phyloP scores from a whole-genome alignment of 2,888 invertebrate species.

The Phengaris alcon region DNA sequence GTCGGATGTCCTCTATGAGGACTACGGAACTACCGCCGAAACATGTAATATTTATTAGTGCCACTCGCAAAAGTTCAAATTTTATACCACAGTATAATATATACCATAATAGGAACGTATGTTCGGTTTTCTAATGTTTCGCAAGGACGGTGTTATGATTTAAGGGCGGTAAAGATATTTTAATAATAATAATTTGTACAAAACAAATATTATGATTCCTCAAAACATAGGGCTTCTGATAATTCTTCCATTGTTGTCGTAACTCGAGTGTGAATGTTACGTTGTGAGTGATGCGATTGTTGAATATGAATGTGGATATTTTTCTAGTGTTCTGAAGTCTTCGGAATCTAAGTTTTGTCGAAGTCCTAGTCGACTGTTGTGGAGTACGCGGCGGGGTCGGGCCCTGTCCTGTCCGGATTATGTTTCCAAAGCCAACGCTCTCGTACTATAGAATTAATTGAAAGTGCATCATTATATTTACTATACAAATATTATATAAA shows the following conservation, averaged over 20 bases:
- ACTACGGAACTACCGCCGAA: slow-evolving; percentile 21
- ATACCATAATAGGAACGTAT: slow-evolving; percentile 3
- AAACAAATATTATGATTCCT: slow-evolving; percentile 28
- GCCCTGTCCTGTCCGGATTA: neutral
- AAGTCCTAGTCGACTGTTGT: neutral
- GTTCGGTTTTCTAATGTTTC: slow-evolving; percentile 18
- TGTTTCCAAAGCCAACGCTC: slow-evolving; percentile 26
- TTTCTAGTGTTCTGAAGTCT: neutral
- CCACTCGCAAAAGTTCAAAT: slow-evolving; percentile 31
- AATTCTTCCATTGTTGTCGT: slow-evolving; percentile 71
- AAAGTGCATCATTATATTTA: slow-evolving; percentile 33
- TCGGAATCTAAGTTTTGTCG: slow-evolving; percentile 2
- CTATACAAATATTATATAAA: slow-evolving; percentile 36
- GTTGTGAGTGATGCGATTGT: slow-evolving; percentile 41
- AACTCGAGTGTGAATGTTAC: slow-evolving; percentile 45
- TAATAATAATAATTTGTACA: slow-evolving; percentile 30
- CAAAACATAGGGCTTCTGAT: slow-evolving; percentile 61
- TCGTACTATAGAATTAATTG: slow-evolving; percentile 16
- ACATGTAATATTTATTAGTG: slow-evolving; percentile 27
- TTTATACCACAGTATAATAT: slow-evolving; percentile 17
- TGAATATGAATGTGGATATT: neutral
- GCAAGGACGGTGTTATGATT: slow-evolving; percentile 4
- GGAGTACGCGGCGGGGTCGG: neutral
- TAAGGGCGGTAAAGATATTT: neutral
- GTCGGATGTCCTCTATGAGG: slow-evolving; percentile 33